Percentiles rank a stretch among this genome's conserved stretches.
phyloP scores from a whole-genome alignment of 2,888 invertebrate species.

The Cantharis rustica region DNA sequence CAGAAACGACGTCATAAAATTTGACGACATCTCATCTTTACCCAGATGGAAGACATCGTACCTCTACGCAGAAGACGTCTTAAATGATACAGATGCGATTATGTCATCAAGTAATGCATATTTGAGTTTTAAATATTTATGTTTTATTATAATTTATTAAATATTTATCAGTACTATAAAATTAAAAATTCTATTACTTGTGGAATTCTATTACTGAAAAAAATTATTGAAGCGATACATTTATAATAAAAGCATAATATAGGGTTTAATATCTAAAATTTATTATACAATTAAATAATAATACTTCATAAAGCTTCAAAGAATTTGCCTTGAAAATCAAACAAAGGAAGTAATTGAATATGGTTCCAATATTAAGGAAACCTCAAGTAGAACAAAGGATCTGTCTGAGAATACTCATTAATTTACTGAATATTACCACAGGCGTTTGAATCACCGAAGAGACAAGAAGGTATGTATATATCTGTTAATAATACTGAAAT shows the following conservation, averaged over 20 bases:
- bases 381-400: constrained; percentile 42
- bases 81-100: constrained; percentile 13
- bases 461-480: constrained; percentile 3
- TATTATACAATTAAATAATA: constrained; percentile 22
- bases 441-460: constrained; percentile 35
- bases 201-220: no score
- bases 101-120: constrained; percentile 6
- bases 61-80: constrained; percentile 26
- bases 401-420: constrained; percentile 41
- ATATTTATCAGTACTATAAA: not conserved
- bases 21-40: constrained; percentile 37
- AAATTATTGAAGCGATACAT: not conserved
- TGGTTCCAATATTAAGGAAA: constrained; percentile 44
- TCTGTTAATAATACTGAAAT: constrained; percentile 3
- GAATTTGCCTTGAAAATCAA: constrained; percentile 40
- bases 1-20: constrained; percentile 40
- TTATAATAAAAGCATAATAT: not conserved
- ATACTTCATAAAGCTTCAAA: constrained; percentile 24
- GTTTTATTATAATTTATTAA: not conserved
- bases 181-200: not conserved
- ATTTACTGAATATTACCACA: constrained; percentile 43
- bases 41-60: constrained; percentile 32
- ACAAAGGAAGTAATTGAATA: constrained; percentile 51
- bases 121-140: not conserved
- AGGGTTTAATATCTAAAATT: not conserved